Percentiles rank a stretch among this genome's conserved stretches.
Evolutionary conservation across 2,113 vertebrate species (phyloP).

Genomic region (Phodopus roborovskii): DNA sequence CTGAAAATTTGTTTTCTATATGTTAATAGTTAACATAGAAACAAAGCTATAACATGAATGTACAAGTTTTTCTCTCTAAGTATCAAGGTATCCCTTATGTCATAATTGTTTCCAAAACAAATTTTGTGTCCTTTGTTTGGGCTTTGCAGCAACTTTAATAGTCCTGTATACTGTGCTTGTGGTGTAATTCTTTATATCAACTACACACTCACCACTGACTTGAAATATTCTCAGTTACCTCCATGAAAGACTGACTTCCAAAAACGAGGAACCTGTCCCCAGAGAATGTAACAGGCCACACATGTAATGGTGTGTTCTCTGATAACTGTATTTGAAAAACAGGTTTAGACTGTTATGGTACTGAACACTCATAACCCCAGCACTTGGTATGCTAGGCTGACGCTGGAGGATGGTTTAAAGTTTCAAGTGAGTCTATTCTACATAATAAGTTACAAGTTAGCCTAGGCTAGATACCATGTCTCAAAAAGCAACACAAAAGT

Average conservation of each 20-base stretch:
- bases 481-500: not conserved
- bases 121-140: not conserved
- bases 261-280: not conserved
- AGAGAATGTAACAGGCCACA: not conserved
- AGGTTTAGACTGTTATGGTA: not conserved
- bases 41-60: not conserved
- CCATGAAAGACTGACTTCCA: not conserved
- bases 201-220: not conserved
- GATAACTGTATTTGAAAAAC: not conserved
- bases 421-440: not conserved
- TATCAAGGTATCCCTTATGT: not conserved
- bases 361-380: not conserved
- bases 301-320: not conserved
- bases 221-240: not conserved
- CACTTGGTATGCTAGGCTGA: not conserved
- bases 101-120: not conserved
- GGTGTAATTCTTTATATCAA: not conserved
- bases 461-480: not conserved
- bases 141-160: not conserved
- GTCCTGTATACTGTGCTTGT: not conserved
- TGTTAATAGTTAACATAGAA: not conserved
- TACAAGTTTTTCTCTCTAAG: not conserved
- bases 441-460: not conserved
- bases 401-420: not conserved
- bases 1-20: not conserved